A percentile compares a stretch with the other conserved stretches of the same genome.
phyloP scores from a whole-genome alignment of 2,113 vertebrate genomes.

The Oxyruncus cristatus region DNA sequence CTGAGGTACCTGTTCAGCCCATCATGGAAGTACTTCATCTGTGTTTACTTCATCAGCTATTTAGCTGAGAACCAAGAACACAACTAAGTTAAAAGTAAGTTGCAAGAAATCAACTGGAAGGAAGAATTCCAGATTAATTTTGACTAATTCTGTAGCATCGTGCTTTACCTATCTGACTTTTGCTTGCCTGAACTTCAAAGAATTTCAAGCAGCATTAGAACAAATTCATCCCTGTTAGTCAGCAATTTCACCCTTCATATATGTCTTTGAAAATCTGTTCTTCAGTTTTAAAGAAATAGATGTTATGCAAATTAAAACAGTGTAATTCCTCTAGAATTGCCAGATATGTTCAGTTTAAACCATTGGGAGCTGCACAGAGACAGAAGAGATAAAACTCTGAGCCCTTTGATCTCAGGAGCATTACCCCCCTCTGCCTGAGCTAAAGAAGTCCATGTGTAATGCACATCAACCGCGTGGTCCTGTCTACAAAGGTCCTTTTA shows the following conservation, averaged over 20 bases:
- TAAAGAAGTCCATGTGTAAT: neutral
- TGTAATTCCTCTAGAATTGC: neutral
- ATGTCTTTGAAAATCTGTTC: neutral
- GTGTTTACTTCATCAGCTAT: no score
- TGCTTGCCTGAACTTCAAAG: slow-evolving; percentile 25
- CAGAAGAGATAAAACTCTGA: neutral
- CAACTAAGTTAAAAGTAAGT: neutral
- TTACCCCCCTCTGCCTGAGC: neutral
- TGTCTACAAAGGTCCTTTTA: neutral
- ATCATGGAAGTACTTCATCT: neutral
- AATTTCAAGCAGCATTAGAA: neutral
- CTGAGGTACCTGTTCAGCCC: neutral
- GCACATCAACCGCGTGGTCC: neutral
- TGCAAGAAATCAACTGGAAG: neutral
- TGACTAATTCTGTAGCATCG: neutral
- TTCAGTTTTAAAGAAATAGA: neutral
- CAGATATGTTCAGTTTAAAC: neutral
- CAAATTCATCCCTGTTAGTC: slow-evolving; percentile 10
- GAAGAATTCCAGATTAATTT: neutral
- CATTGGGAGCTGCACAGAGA: neutral
- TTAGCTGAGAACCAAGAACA: neutral
- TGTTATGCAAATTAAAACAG: slow-evolving; percentile 22
- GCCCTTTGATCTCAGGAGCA: neutral
- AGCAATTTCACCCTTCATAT: neutral
- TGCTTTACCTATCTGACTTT: neutral